Evolutionary conservation across 2,888 invertebrate species (phyloP), one percentile per base, ranked within the genome.

Genomic region (Xanthia icteritia): DNA sequence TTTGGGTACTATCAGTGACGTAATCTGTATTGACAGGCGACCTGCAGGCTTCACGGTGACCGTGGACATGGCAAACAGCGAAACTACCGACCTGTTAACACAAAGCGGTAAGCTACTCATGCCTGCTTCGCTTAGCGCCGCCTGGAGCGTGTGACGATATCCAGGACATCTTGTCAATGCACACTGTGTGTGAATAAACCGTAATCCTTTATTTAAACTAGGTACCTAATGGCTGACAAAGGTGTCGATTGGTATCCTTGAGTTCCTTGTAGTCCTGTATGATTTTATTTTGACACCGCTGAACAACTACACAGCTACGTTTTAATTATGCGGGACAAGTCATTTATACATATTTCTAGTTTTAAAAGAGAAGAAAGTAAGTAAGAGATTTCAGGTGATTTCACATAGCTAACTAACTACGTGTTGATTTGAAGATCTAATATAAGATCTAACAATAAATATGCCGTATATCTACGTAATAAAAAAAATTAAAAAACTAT

Each of bases 81-180:
- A 83, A 82, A 85, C 83, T 84, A 80, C 82, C 82, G 85, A 86
- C 86, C 87, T 89, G 89, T 86, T 81, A 86, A 89, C 84, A 89
- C 86, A 89, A 84, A 88, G 79, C 87, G 84, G 84, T 86, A 86
- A 88, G 88, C 81, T 86, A 86, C 85, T 87, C 76, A 65, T 72
- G 80, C 63, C 64, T 84, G 84, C 63, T 79, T 71, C 83, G 81
- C 76, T 82, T 78, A 83, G 66, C 70, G 72, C 85, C 70, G 78
- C 68, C 74, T 75, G 77, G 61, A 84, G 76, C 87, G 81, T 86
- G 60, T 72, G n/a, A 63, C 63, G 45, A 65, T 65, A 68, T 63
- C 56, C 56, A 81, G 73, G 66, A 76, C 60, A 73, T 86, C 83
- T 78, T 82, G 39, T 69, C 45, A 71, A 74, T 70, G 73, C 39